These are phyloP conservation scores for Periplaneta americana DNA, from an alignment of 1,140 invertebrate genomes.

Conservation along the genomic window DNA sequence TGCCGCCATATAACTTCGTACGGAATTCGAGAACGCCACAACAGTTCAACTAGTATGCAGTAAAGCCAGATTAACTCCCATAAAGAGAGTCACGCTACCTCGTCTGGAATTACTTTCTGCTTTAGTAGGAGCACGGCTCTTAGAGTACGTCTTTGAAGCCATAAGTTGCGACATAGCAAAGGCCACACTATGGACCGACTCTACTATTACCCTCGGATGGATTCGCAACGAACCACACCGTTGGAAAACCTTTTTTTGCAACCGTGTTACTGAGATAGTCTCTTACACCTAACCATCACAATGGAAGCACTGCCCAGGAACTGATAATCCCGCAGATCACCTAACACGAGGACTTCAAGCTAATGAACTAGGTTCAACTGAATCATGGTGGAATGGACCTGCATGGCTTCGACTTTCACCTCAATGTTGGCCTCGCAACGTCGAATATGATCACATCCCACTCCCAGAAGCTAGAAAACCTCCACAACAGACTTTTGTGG, in stretches of 20 bases:
- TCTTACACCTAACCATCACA: background rate
- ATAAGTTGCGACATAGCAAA: background rate
- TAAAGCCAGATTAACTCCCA: background rate
- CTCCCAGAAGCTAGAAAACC: background rate
- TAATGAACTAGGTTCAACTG: background rate
- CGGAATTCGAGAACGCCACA: accelerated
- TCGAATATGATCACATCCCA: background rate
- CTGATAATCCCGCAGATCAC: background rate
- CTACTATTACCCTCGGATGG: background rate
- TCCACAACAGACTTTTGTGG: background rate
- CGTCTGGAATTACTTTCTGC: background rate
- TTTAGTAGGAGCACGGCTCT: background rate
- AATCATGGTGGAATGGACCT: background rate
- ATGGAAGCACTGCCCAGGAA: background rate
- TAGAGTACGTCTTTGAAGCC: background rate
- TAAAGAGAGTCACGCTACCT: background rate
- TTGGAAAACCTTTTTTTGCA: background rate
- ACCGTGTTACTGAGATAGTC: background rate
- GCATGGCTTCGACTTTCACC: background rate
- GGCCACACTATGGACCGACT: background rate
- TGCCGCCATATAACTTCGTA: background rate
- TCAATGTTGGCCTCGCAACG: background rate
- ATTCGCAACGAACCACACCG: background rate
- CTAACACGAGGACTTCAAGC: background rate
- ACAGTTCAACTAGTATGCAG: background rate